These are phyloP conservation scores for Sminthurinus aureus DNA, from an alignment of 2,888 invertebrate species.

Conservation along the genomic window DNA sequence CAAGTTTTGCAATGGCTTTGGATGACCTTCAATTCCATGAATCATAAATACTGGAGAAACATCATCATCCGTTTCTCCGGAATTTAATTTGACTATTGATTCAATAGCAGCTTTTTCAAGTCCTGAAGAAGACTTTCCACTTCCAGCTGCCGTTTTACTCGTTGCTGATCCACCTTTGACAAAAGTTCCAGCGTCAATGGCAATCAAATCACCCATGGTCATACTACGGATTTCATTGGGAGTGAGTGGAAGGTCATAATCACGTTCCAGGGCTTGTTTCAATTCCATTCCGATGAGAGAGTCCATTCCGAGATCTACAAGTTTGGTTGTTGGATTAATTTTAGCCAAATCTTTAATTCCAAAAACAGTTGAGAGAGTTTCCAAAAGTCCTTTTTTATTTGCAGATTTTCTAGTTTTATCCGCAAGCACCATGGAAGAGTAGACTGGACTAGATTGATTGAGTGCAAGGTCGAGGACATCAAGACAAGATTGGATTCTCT, in stretches of 20 bases:
- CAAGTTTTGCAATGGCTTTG: not conserved
- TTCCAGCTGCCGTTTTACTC: not conserved
- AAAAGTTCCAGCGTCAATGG: conserved; percentile 27
- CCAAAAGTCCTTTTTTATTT: conserved; percentile 61
- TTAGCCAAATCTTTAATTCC: conserved; percentile 67
- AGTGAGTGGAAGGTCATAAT: conserved; percentile 66
- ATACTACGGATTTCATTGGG: conserved; percentile 65
- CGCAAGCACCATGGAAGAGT: conserved; percentile 71
- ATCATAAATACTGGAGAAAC: conserved; percentile 19
- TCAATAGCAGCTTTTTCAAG: not conserved
- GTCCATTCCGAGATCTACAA: conserved; percentile 70
- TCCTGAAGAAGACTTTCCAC: not conserved
- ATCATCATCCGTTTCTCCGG: not conserved
- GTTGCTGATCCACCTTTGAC: not conserved
- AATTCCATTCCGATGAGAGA: conserved; percentile 71
- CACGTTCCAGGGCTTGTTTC: conserved; percentile 66
- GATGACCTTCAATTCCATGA: conserved; percentile 39
- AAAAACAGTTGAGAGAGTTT: conserved; percentile 64
- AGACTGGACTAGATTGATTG: conserved; percentile 71
- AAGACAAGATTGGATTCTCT: conserved; percentile 83
- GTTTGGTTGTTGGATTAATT: conserved; percentile 65
- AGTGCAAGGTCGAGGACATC: conserved; percentile 74
- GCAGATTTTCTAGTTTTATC: conserved; percentile 61
- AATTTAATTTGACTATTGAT: conserved; percentile 17
- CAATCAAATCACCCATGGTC: conserved; percentile 26